phyloP scores from a whole-genome alignment of 2,888 invertebrate genomes.

The Herminia tarsipennalis region DNA sequence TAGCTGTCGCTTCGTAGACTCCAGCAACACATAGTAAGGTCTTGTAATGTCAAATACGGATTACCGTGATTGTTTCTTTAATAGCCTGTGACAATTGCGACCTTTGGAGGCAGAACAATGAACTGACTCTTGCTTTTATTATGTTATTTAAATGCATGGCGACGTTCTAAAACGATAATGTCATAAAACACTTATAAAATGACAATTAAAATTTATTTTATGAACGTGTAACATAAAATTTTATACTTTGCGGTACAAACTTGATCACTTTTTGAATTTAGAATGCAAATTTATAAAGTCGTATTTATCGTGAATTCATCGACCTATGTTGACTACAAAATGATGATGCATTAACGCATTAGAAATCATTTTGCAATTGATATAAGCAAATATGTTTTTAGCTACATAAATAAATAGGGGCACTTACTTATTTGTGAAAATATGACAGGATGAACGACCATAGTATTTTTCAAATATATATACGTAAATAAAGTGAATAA shows the following conservation, averaged over 20 bases:
- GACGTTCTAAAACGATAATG: conserved; percentile 8
- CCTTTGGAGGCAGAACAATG: conserved; percentile 34
- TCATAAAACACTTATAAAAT: conserved; percentile 22
- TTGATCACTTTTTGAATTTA: background rate
- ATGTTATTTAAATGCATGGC: conserved; percentile 19
- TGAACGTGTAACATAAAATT: background rate
- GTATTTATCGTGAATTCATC: no score
- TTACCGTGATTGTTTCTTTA: conserved; percentile 41
- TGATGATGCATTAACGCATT: no score
- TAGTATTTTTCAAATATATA: no score
- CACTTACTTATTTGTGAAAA: no score
- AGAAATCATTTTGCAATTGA: no score
- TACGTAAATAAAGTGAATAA: no score
- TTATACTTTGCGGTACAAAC: background rate
- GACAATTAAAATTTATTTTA: conserved; percentile 14
- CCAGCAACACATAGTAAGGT: background rate
- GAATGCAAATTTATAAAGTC: no score
- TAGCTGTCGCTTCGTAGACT: background rate
- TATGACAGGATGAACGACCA: no score
- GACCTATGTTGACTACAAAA: no score
- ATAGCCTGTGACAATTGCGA: conserved; percentile 36
- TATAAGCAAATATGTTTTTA: no score
- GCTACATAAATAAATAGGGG: no score
- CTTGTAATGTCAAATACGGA: conserved; percentile 35
- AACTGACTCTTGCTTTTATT: conserved; percentile 21